Base-by-base conservation (phyloP, 2,888 invertebrate genomes). In the Chrysolina haemoptera region DNA sequence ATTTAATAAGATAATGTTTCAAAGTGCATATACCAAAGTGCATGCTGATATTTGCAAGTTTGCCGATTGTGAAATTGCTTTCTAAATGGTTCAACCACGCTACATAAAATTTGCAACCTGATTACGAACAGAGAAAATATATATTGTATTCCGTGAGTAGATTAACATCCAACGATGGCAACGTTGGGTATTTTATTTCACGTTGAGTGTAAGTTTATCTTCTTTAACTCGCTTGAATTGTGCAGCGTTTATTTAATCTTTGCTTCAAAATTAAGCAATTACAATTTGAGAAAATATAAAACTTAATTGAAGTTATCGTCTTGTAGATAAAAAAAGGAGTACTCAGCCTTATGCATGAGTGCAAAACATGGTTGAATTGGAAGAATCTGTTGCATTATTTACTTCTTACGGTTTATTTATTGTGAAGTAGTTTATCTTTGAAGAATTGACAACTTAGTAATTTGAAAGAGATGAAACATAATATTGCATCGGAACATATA, bases 81-180 rank as follows among this genome's bases (percentile, higher is more conserved):
- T 65, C 46, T n/a, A 3, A 65, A 65, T 22, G 46, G 41, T 64
- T 43, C 20, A 18, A 43, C 18, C 46, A n/a, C 22, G 35, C 50
- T 14, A 71, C 74, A 74, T 74, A 70, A 76, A 72, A 76, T 76
- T 74, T 71, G 74, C 69, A 70, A 68, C 62, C 69, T 71, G 71
- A 73, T 73, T 46, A 46, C 65, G 66, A 66, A 73, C 62, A 62
- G 71, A 43, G 66, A 69, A 64, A 66, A 68, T 62, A 55, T 59
- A 68, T 67, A 68, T 70, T 67, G 71, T 69, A 20, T 50, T 53
- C 18, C 18, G 22, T 10, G 18, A 41, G 41, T 40, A 41, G 40
- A 63, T 64, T 20, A 64, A 64, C 46, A 65, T 65, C 48, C 4
- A 22, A 48, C 65, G 65, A 48, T n/a, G 65, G 48, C 46, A 66